phyloP scores from a whole-genome alignment of 35 echinoderm and acorn worm species.

The Holothuria glaberrima region DNA sequence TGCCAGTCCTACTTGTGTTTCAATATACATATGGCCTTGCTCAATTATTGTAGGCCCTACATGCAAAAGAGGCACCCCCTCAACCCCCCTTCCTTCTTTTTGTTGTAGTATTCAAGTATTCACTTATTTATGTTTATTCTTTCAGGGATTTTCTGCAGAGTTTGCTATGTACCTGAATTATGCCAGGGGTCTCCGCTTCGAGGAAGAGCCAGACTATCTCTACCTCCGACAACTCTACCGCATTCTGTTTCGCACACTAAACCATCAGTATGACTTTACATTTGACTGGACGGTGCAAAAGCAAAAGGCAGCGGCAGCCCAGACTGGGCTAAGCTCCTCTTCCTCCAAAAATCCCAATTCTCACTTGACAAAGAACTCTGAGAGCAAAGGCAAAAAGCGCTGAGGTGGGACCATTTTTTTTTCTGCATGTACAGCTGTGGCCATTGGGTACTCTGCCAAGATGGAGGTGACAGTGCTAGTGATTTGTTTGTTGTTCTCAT shows the following conservation, averaged over 20 bases:
- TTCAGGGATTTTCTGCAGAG: slow-evolving; percentile 94
- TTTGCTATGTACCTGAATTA: slow-evolving; percentile 99
- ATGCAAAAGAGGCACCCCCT: too few species aligned
- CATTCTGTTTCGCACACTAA: slow-evolving; percentile 97
- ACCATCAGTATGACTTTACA: slow-evolving; percentile 97
- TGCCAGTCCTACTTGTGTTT: too few species aligned
- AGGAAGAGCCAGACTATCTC: slow-evolving; percentile 93
- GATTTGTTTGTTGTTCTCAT: slow-evolving; percentile 7
- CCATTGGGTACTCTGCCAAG: neutral
- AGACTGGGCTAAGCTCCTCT: slow-evolving; percentile 20
- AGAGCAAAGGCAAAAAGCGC: slow-evolving; percentile 60
- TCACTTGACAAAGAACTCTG: slow-evolving; percentile 37
- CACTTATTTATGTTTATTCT: neutral
- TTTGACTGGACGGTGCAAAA: slow-evolving; percentile 94
- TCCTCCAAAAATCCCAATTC: neutral
- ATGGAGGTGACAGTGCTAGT: neutral
- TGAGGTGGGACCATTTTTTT: neutral
- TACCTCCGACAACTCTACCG: slow-evolving; percentile 97
- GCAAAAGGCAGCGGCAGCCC: slow-evolving; percentile 42
- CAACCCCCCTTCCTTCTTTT: too few species aligned
- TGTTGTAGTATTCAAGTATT: neutral
- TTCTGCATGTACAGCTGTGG: neutral
- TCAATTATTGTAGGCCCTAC: too few species aligned
- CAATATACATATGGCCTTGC: too few species aligned
- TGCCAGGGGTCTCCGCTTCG: slow-evolving; percentile 90